phyloP scores from a whole-genome alignment of 2,888 invertebrate genomes.

The Idaea dimidiata region DNA sequence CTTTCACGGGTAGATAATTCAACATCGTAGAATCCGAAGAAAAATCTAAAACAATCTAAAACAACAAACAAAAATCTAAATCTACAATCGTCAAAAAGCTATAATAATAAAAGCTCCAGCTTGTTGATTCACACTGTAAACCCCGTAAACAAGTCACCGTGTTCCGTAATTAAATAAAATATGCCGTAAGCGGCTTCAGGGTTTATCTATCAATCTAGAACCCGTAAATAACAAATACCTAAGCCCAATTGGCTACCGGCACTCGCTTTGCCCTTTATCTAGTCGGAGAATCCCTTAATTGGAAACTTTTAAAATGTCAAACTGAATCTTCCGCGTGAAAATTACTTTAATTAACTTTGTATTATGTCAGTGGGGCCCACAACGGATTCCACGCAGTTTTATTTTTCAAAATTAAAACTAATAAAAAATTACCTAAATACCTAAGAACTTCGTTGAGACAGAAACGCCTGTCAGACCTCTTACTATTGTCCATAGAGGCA shows the following conservation, averaged over 20 bases:
- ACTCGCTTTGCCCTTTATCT: slow-evolving; percentile 36
- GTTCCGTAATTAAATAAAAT: slow-evolving; percentile 22
- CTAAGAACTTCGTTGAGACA: too few species aligned
- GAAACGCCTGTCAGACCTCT: too few species aligned
- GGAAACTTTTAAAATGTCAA: slow-evolving; percentile 46
- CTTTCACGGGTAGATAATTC: too few species aligned
- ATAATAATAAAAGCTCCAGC: background rate
- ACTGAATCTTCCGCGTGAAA: slow-evolving; percentile 9
- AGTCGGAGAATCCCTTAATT: slow-evolving; percentile 37
- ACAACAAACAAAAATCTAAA: too few species aligned
- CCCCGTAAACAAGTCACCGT: background rate
- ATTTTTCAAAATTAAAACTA: too few species aligned
- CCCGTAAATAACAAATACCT: slow-evolving; percentile 29
- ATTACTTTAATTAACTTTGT: background rate
- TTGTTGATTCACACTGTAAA: background rate
- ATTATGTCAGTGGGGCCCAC: background rate
- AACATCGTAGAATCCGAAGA: too few species aligned
- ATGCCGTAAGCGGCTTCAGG: slow-evolving; percentile 14
- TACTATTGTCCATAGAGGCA: too few species aligned
- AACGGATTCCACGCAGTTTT: too few species aligned
- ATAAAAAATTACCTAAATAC: too few species aligned
- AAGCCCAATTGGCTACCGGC: slow-evolving; percentile 34
- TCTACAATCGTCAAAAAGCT: background rate
- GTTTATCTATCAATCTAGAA: slow-evolving; percentile 42
- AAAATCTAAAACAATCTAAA: too few species aligned